These are phyloP conservation scores for Zonotrichia leucophrys DNA, from an alignment of 2,113 vertebrate genomes.

Conservation along the genomic window DNA sequence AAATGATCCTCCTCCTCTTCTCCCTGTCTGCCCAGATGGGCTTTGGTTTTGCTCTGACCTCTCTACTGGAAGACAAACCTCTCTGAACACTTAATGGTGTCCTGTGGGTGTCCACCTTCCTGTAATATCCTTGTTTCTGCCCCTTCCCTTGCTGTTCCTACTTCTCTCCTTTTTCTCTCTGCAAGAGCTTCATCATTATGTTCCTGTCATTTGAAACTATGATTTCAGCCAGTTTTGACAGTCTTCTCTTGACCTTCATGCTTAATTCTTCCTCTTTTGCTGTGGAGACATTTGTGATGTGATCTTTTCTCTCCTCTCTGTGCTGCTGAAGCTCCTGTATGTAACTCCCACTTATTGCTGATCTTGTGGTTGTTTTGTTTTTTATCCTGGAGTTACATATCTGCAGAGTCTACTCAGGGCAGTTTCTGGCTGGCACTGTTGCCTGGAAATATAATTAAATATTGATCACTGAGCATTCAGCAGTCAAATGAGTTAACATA, in stretches of 20 bases:
- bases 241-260: neutral
- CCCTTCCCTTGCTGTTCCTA: neutral
- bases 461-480: conserved; percentile 15
- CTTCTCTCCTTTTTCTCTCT: neutral
- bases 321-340: neutral
- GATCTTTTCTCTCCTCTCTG: neutral
- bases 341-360: neutral
- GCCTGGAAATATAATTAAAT: conserved; percentile 25
- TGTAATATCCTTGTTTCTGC: neutral
- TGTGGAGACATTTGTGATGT: neutral
- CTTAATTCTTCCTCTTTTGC: neutral
- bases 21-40: neutral
- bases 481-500: neutral
- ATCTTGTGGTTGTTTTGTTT: neutral
- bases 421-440: neutral
- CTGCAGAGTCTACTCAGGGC: neutral
- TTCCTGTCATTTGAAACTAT: neutral
- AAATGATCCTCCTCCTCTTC: neutral
- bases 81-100: neutral
- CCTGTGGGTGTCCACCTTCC: neutral
- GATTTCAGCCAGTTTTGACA: neutral
- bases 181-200: neutral
- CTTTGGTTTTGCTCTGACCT: neutral
- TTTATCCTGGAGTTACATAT: neutral
- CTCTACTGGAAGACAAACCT: neutral